Evolutionary conservation across 2,113 vertebrate genomes (phyloP).

Genomic region (Myrmecophaga tridactyla): DNA sequence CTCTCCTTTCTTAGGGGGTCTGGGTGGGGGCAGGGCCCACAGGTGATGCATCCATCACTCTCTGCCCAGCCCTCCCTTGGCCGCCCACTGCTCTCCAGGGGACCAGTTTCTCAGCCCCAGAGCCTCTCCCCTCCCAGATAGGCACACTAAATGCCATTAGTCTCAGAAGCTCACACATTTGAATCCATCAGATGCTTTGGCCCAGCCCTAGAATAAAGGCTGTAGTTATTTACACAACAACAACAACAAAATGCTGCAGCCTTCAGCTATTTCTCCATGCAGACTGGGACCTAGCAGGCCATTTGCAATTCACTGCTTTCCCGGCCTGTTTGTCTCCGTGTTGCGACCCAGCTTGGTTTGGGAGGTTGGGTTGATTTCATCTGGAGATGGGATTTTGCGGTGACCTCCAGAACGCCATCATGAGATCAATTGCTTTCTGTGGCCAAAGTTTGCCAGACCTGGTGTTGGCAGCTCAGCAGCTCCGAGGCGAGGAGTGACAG

Average conservation of each 20-base stretch:
- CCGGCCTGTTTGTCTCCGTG: constrained; percentile 64
- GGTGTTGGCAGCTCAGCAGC: constrained; percentile 36
- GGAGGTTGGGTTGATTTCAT: constrained; percentile 68
- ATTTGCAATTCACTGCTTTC: constrained; percentile 67
- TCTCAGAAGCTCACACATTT: constrained; percentile 58
- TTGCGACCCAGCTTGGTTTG: constrained; percentile 45
- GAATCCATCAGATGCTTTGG: constrained; percentile 63
- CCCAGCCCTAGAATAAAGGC: constrained; percentile 68
- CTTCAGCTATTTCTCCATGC: constrained; percentile 70
- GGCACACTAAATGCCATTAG: constrained; percentile 34
- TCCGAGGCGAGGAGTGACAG: constrained; percentile 43
- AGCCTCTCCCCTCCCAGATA: neutral
- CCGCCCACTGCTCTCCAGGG: neutral
- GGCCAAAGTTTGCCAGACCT: constrained; percentile 65
- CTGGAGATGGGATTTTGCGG: constrained; percentile 69
- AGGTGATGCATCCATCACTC: neutral
- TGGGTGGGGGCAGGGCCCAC: no score
- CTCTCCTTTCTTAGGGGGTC: neutral
- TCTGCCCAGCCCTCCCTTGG: neutral
- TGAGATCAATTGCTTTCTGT: constrained; percentile 58
- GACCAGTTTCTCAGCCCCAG: neutral
- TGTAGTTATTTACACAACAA: constrained; percentile 75
- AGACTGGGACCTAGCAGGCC: constrained; percentile 63
- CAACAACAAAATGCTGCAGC: constrained; percentile 62
- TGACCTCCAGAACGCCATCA: constrained; percentile 66